These are phyloP conservation scores for Chouioia cunea DNA, from an alignment of 2,888 invertebrate species.

Conservation along the genomic window DNA sequence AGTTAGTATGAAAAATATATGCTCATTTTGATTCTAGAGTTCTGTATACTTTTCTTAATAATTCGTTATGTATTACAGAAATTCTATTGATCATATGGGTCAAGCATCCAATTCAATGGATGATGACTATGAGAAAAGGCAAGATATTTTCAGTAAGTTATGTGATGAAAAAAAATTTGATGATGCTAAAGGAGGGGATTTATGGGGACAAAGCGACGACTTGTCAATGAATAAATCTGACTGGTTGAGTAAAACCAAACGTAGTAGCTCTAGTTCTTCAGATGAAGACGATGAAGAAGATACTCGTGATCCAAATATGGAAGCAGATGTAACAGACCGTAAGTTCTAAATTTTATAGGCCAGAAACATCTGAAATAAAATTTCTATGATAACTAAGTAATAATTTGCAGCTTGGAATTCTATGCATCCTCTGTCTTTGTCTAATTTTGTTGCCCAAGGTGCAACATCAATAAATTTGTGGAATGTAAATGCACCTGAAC, in stretches of 20 bases:
- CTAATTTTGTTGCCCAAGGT: conserved; percentile 16
- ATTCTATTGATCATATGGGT: conserved; percentile 64
- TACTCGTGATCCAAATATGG: conserved; percentile 58
- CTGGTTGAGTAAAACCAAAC: conserved; percentile 60
- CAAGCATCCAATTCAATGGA: conserved; percentile 70
- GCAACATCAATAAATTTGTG: conserved; percentile 60
- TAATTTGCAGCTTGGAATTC: conserved; percentile 57
- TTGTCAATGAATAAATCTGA: conserved; percentile 69
- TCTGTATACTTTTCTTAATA: conserved; percentile 26
- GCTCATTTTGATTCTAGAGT: neutral
- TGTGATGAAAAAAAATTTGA: conserved; percentile 58
- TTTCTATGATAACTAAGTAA: neutral
- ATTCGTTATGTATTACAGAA: conserved; percentile 52
- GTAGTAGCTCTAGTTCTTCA: conserved; percentile 66
- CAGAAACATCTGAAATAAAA: conserved; percentile 6
- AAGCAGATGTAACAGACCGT: conserved; percentile 70
- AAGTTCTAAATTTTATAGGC: conserved; percentile 54
- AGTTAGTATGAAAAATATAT: conserved; percentile 45
- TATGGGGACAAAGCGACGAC: conserved; percentile 70
- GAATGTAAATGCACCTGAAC: conserved; percentile 55
- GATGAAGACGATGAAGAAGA: conserved; percentile 70
- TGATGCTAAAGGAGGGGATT: conserved; percentile 58
- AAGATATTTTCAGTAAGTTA: conserved; percentile 74
- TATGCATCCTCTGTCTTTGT: conserved; percentile 51
- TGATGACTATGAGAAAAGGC: conserved; percentile 68